Evolutionary conservation across 2,797 vertebrate species (phyloP).

Genomic region (Lacerta viridis): DNA sequence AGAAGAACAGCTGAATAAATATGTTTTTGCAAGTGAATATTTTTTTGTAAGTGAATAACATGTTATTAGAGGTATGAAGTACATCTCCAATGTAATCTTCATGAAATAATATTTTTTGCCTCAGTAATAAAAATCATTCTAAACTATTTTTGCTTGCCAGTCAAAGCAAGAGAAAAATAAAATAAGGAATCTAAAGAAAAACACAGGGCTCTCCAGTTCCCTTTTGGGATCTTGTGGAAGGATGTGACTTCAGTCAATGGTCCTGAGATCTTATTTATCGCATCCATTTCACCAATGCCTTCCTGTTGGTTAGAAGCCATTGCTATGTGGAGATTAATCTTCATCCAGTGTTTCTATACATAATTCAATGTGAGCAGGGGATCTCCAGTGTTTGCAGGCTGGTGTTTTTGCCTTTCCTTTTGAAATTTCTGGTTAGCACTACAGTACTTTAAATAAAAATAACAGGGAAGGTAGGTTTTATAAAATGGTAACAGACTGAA

Average conservation of each 20-base stretch:
- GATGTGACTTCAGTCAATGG: conserved; percentile 64
- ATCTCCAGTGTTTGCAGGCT: conserved; percentile 33
- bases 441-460: background rate
- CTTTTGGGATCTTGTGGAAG: conserved; percentile 61
- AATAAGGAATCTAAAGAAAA: conserved; percentile 68
- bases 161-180: conserved; percentile 71
- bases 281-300: conserved; percentile 65
- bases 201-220: conserved; percentile 50
- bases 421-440: conserved; percentile 36
- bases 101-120: conserved; percentile 69
- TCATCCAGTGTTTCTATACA: conserved; percentile 58
- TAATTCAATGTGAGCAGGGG: conserved; percentile 47
- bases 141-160: conserved; percentile 70
- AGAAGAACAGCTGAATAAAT: conserved; percentile 63
- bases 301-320: conserved; percentile 68
- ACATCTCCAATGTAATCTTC: conserved; percentile 48
- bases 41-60: conserved; percentile 60
- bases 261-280: conserved; percentile 67
- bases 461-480: conserved; percentile 5
- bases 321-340: conserved; percentile 56
- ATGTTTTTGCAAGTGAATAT: conserved; percentile 58
- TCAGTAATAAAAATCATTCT: conserved; percentile 67
- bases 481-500: conserved; percentile 13
- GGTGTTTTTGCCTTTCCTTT: background rate
- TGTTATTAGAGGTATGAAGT: conserved; percentile 63